Percentiles rank a stretch among this genome's conserved stretches.
phyloP scores from a whole-genome alignment of 30 jellyfish, hydroid and myxozoan species.

The Aurelia coerulea region DNA sequence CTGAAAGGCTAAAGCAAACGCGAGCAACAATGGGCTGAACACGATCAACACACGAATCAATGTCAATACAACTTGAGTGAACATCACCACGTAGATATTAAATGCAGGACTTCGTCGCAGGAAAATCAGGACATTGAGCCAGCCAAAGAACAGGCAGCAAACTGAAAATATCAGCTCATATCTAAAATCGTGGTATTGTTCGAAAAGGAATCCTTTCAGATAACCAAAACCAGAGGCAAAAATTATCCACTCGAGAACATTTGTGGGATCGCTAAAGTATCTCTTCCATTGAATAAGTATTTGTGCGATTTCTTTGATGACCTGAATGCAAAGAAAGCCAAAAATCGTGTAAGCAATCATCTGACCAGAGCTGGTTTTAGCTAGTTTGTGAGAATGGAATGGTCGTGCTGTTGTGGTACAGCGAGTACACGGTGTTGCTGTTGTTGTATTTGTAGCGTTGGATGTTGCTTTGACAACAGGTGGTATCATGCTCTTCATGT shows the following conservation, averaged over 20 bases:
- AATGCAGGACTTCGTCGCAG: slow-evolving; percentile 75
- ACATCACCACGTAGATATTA: slow-evolving; percentile 84
- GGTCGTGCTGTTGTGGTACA: slow-evolving; percentile 3
- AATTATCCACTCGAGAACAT: slow-evolving; percentile 57
- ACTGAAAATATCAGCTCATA: slow-evolving; percentile 62
- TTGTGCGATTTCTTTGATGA: slow-evolving; percentile 60
- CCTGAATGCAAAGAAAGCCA: slow-evolving; percentile 10
- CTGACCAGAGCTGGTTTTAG: neutral
- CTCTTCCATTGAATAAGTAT: slow-evolving; percentile 3
- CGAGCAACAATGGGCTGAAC: slow-evolving; percentile 74
- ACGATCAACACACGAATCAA: slow-evolving; percentile 63
- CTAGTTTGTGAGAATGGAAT: neutral
- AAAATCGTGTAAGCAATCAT: slow-evolving; percentile 8
- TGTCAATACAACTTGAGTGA: slow-evolving; percentile 66
- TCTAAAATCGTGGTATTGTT: neutral
- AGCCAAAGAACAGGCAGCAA: slow-evolving; percentile 48
- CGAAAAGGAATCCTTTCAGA: slow-evolving; percentile 40
- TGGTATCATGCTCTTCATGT: no score
- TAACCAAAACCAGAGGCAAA: slow-evolving; percentile 50
- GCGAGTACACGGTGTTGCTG: neutral
- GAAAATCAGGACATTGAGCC: slow-evolving; percentile 73
- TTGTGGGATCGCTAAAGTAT: slow-evolving; percentile 61
- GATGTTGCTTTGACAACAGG: no score
- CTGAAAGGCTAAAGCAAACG: slow-evolving; percentile 71
- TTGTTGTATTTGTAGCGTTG: no score